Evolutionary conservation across 2,888 invertebrate genomes (phyloP).

Genomic region (Hecatera dysodea): DNA sequence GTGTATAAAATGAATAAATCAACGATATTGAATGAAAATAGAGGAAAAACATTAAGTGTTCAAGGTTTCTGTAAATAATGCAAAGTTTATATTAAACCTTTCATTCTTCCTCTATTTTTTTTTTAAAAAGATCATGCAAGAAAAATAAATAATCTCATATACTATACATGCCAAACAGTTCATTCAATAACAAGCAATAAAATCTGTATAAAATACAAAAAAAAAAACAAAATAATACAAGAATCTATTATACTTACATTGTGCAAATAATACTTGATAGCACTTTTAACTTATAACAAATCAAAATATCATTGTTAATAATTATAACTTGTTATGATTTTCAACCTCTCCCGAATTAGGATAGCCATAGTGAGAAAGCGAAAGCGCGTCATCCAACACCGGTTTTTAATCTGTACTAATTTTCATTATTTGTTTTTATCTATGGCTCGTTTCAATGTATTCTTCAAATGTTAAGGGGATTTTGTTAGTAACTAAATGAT

Average conservation of each 20-base stretch:
- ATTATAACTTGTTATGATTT: constrained; percentile 67
- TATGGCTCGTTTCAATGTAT: constrained; percentile 70
- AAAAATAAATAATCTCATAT: constrained; percentile 62
- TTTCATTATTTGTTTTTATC: constrained; percentile 67
- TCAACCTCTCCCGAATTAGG: constrained; percentile 78
- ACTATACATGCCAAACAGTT: constrained; percentile 90
- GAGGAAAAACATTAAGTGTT: constrained; percentile 47
- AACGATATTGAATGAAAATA: constrained; percentile 34
- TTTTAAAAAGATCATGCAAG: constrained; percentile 66
- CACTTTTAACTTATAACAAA: constrained; percentile 74
- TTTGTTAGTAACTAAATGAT: constrained; percentile 86
- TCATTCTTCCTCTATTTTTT: constrained; percentile 56
- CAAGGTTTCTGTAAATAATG: constrained; percentile 9
- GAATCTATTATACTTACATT: constrained; percentile 86
- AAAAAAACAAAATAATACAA: constrained; percentile 73
- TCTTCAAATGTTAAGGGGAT: constrained; percentile 66
- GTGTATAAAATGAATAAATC: constrained; percentile 42
- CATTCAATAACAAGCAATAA: constrained; percentile 81
- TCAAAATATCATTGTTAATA: constrained; percentile 71
- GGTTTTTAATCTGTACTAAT: constrained; percentile 66
- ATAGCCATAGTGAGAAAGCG: constrained; percentile 83
- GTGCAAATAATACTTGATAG: constrained; percentile 80
- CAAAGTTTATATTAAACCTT: constrained; percentile 10
- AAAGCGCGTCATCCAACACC: constrained; percentile 86
- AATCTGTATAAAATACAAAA: constrained; percentile 70